These are phyloP conservation scores for Galbula dea DNA, from an alignment of 2,113 vertebrate species.

Conservation along the genomic window DNA sequence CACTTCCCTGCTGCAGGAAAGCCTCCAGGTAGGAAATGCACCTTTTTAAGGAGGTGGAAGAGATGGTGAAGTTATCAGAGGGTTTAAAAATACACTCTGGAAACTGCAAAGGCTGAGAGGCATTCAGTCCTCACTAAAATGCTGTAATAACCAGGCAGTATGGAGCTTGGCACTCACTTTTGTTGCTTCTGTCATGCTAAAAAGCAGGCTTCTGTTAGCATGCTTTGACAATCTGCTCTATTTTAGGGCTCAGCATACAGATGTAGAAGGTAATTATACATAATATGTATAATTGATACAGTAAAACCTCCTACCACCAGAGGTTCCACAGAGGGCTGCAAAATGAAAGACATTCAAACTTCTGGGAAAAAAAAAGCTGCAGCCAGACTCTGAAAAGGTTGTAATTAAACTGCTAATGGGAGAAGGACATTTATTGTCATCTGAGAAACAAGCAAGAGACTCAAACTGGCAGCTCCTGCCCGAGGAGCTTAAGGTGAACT, in stretches of 20 bases:
- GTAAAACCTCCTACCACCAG: constrained; percentile 10
- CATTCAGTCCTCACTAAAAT: neutral
- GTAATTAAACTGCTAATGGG: constrained; percentile 22
- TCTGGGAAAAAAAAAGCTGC: neutral
- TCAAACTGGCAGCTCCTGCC: constrained; percentile 6
- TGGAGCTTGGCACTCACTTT: neutral
- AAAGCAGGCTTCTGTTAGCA: neutral
- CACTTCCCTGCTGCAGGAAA: neutral
- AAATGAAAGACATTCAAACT: neutral
- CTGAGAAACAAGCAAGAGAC: neutral
- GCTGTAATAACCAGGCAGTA: neutral
- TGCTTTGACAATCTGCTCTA: constrained; percentile 23
- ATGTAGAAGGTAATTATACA: constrained; percentile 49
- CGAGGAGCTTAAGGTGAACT: neutral
- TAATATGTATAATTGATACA: constrained; percentile 53
- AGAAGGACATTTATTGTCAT: neutral
- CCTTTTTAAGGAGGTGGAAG: neutral
- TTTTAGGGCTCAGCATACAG: constrained; percentile 2
- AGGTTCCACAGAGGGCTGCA: neutral
- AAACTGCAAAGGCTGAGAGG: neutral
- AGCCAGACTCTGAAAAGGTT: neutral
- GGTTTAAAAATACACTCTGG: neutral
- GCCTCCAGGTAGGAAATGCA: neutral
- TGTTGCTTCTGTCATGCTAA: constrained; percentile 8
- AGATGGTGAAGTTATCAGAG: neutral